Evolutionary conservation across 2,888 invertebrate species (phyloP).

Genomic region (Nephrotoma guestfalica): DNA sequence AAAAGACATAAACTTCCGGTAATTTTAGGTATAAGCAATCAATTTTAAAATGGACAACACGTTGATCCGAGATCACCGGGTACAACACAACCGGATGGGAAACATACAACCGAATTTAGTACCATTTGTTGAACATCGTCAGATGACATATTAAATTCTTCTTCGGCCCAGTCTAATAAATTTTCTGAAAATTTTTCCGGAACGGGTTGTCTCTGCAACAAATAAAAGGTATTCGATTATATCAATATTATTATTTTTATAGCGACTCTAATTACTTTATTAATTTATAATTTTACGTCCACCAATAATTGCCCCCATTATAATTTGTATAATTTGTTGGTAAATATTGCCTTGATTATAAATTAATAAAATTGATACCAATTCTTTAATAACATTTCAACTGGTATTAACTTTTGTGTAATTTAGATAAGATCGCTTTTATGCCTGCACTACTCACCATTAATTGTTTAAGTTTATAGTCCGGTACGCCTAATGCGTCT

Average conservation of each 20-base stretch:
- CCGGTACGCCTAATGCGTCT: not conserved
- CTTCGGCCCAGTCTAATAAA: not conserved
- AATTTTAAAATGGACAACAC: constrained; percentile 4
- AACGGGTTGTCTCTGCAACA: not conserved
- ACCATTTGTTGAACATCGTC: not conserved
- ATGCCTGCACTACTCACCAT: not conserved
- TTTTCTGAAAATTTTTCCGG: not conserved
- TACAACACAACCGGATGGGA: not conserved
- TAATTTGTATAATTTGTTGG: not conserved
- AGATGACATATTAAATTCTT: not conserved
- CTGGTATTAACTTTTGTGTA: not conserved
- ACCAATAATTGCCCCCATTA: not conserved
- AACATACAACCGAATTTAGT: not conserved
- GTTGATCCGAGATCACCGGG: not conserved
- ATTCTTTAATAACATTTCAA: not conserved
- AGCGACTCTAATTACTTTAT: not conserved
- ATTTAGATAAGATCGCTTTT: not conserved
- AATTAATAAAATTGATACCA: not conserved
- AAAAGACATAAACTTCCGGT: not conserved
- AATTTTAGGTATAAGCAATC: not conserved
- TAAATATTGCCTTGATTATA: not conserved
- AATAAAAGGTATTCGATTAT: not conserved
- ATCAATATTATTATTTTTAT: not conserved
- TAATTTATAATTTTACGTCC: not conserved
- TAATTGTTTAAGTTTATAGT: not conserved